Evolutionary conservation across 2,888 invertebrate species (phyloP).

Genomic region (Tolmerus cingulatus): DNA sequence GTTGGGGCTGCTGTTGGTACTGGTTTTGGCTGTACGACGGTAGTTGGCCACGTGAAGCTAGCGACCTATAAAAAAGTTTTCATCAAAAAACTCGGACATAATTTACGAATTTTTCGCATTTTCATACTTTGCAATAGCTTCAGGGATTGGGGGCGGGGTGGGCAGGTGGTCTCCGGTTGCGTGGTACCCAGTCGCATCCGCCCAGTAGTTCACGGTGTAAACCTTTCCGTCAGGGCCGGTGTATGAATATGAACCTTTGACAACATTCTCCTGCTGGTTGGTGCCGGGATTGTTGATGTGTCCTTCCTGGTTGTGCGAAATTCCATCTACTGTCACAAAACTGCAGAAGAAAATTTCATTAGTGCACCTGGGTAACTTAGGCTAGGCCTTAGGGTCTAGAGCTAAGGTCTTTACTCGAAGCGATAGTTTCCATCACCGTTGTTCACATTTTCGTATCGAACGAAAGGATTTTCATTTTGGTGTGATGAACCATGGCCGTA

Average conservation of each 20-base stretch:
- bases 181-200: conserved; percentile 80
- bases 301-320: conserved; percentile 67
- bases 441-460: conserved; percentile 69
- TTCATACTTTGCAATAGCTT: conserved; percentile 50
- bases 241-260: conserved; percentile 71
- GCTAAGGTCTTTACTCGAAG: conserved; percentile 66
- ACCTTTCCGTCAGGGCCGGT: conserved; percentile 70
- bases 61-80: background rate
- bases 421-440: conserved; percentile 72
- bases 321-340: conserved; percentile 73
- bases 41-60: background rate
- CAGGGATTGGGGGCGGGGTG: conserved; percentile 77
- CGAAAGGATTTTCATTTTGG: conserved; percentile 63
- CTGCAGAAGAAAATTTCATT: conserved; percentile 52
- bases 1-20: background rate
- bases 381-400: background rate
- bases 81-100: background rate
- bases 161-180: conserved; percentile 80
- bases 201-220: conserved; percentile 74
- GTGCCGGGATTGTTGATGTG: conserved; percentile 67
- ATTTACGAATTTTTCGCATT: background rate
- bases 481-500: background rate
- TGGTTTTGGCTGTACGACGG: background rate
- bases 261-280: conserved; percentile 64
- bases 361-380: background rate